Conservation (phyloP, 2,113 vertebrate genomes). For the Todiramphus saurophagus region DNA sequence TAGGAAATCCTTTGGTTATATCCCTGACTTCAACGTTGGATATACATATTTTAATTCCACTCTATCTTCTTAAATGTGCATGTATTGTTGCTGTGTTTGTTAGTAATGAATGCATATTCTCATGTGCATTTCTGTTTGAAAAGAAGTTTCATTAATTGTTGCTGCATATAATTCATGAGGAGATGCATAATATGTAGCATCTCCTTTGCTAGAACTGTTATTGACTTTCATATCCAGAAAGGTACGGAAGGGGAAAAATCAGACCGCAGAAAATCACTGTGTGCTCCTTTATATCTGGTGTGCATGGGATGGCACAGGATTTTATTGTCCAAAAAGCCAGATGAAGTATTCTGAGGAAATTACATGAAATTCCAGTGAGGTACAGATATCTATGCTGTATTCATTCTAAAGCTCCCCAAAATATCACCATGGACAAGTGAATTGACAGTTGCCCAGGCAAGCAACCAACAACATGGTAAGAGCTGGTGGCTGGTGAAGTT, state of each 20-base stretch:
- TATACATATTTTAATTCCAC: neutral
- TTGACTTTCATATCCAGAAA: neutral
- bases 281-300: neutral
- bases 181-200: neutral
- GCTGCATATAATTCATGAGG: neutral
- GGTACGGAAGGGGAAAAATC: neutral
- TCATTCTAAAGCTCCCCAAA: neutral
- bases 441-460: neutral
- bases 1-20: neutral
- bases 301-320: neutral
- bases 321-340: neutral
- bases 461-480: neutral
- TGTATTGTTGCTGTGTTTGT: neutral
- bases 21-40: neutral
- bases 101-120: neutral
- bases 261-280: neutral
- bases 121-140: neutral
- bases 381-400: neutral
- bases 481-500: neutral
- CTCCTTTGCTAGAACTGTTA: neutral
- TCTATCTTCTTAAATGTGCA: neutral
- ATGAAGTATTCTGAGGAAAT: neutral
- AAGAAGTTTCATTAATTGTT: neutral
- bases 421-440: neutral
- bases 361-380: neutral